Base-by-base conservation (phyloP, 2,797 vertebrate species). In the Emydoidea blandingii region DNA sequence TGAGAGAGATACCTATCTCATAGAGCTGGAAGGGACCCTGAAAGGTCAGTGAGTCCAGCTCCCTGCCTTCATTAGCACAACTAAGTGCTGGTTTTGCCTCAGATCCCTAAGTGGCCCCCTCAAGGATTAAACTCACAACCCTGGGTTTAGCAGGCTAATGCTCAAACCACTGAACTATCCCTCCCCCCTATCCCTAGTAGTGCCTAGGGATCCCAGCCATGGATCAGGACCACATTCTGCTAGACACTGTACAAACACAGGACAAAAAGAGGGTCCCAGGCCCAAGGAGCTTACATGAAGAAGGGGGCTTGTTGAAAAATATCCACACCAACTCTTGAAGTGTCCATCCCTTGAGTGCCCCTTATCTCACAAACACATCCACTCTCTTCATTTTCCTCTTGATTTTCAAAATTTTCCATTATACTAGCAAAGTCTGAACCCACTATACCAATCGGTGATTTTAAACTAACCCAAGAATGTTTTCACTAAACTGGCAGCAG, bases 181-280 rank as follows among this genome's bases (percentile, higher is more conserved):
- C 44, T 44, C 44, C 44, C 44, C 8, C 44, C 44, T 44, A 8
- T 44, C 44, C 44, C 44, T 3, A 83, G 3, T 78, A 74, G 29
- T 14, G 81, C 2, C 11, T 72, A 86, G 62, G 3, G 12, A 25
- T 0, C 0, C 3, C 80, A 2, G 0, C 68, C 8, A 29, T 1
- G 0, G 8, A 23, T 76, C 56, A 27, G 37, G 8, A 59, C 89
- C 54, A 18, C 8, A 80, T 8, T 12, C 1, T 15, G 37, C 47
- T 81, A 49, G 34, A 49, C 8, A 23, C 5, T 81, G 59, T 1
- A 37, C 14, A 89, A 85, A 6, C 12, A 79, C 12, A 2, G 4
- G 3, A 8, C 62, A 84, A 84, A 1, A 0, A 0, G 44, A 82
- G 1, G 23, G 84, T 1, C 23, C 15, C 25, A 47, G 25, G 29